Evolutionary conservation across 1,140 invertebrate genomes (phyloP).

Genomic region (Lycorma delicatula): DNA sequence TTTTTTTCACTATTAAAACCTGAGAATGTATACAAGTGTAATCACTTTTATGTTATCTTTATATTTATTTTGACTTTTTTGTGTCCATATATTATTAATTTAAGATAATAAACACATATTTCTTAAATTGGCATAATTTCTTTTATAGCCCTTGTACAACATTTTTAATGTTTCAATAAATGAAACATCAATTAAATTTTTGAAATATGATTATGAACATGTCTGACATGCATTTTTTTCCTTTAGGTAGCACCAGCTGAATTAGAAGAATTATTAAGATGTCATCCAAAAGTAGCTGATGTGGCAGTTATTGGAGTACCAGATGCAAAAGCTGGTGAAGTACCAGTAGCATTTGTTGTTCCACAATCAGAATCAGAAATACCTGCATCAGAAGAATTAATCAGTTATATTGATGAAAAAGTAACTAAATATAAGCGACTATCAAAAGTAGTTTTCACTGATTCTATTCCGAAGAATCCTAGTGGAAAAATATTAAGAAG

Average conservation of each 20-base stretch:
- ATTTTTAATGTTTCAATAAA: too few relatives aligned
- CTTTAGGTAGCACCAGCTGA: constrained; percentile 53
- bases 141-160: too few relatives aligned
- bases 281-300: constrained; percentile 55
- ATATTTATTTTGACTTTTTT: too few relatives aligned
- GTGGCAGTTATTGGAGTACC: constrained; percentile 63
- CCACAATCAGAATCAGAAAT: constrained; percentile 33
- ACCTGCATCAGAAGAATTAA: constrained; percentile 42
- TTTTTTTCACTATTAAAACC: too few relatives aligned
- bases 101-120: too few relatives aligned
- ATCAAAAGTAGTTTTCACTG: constrained; percentile 56
- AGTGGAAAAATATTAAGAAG: constrained; percentile 66
- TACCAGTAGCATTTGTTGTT: constrained; percentile 54
- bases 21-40: too few relatives aligned
- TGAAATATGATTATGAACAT: too few relatives aligned
- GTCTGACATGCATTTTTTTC: constrained; percentile 14
- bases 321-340: constrained; percentile 53
- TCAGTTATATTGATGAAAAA: constrained; percentile 45
- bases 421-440: constrained; percentile 59
- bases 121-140: too few relatives aligned
- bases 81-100: too few relatives aligned
- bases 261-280: constrained; percentile 58
- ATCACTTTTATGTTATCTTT: too few relatives aligned
- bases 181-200: too few relatives aligned
- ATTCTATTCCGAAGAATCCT: constrained; percentile 61